Evolutionary conservation across 2,113 vertebrate genomes (phyloP), one percentile per base, ranked within the genome.

Genomic region (Romanogobio albipinnatus): DNA sequence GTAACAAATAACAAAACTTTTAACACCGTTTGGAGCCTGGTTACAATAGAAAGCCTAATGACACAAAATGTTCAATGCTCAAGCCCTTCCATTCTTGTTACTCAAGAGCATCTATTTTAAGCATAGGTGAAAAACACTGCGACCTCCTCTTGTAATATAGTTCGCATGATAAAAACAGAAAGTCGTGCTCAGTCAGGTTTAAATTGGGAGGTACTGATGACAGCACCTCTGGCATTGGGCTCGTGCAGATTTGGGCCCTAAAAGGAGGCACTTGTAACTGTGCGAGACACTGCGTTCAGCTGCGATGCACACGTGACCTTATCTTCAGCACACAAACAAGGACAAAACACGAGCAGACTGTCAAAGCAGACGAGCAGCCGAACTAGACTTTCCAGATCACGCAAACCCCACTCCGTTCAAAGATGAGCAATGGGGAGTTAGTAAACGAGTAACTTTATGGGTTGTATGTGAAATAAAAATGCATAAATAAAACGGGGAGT

Each of bases 301-400:
- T 84, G 88, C 76, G 74, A 62, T 70, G 88, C 90, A 91, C 94
- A 95, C 94, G 93, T 93, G 93, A 94, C 86, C 86, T 22, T 62
- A 79, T 82, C 64, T 84, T 4, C 68, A 85, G 86, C 88, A 86
- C 75, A 87, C 91, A 90, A 94, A 94, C 91, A 93, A 92, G 56
- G 58, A 66, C n/a, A 71, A 80, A 59, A 49, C 26, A 77, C 51
- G 29, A 71, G 39, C 29, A 4, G 19, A 47, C 9, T 62, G 36
- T 83, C 76, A 70, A n/a, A 79, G 70, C 62, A 76, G n/a, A 62
- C 15, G 39, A 61, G 29, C 70, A 71, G 43, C 83, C 33, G 43
- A 76, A 66, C 29, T 29, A 24, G 62, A 68, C 53, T n/a, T 59
- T 3, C n/a, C 62, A 49, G 51, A 36, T 77, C 33, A 70, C 4